Evolutionary conservation across 2,888 invertebrate genomes (phyloP).

Genomic region (Yponomeuta cagnagella): DNA sequence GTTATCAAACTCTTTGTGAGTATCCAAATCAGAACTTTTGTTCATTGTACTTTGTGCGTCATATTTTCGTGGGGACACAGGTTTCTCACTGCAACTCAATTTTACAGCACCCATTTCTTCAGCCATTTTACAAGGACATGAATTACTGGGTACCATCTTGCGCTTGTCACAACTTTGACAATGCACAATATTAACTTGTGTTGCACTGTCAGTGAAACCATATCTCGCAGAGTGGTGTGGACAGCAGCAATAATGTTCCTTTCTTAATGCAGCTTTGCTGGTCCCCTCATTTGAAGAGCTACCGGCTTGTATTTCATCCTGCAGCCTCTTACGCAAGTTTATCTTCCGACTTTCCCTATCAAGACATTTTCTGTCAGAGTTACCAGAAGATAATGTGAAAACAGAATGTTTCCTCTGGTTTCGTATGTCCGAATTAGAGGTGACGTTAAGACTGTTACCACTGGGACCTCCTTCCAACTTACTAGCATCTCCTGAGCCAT

Average conservation of each 20-base stretch:
- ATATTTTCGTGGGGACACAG: not conserved
- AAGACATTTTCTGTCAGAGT: slow-evolving; percentile 29
- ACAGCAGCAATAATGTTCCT: slow-evolving; percentile 45
- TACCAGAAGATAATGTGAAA: slow-evolving; percentile 60
- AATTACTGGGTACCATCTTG: not conserved
- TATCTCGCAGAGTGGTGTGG: slow-evolving; percentile 32
- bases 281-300: slow-evolving; percentile 31
- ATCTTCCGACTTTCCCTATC: slow-evolving; percentile 36
- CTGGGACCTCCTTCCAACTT: slow-evolving; percentile 52
- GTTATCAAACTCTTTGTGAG: slow-evolving; percentile 24
- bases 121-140: slow-evolving; percentile 4
- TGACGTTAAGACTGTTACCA: slow-evolving; percentile 32
- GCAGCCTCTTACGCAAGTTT: slow-evolving; percentile 40
- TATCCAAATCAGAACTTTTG: slow-evolving; percentile 43
- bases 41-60: slow-evolving; percentile 15
- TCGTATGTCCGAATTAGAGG: slow-evolving; percentile 31
- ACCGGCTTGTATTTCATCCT: slow-evolving; percentile 33
- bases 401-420: slow-evolving; percentile 62
- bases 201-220: slow-evolving; percentile 47
- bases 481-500: slow-evolving; percentile 68
- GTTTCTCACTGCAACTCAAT: not conserved
- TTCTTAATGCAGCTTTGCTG: slow-evolving; percentile 26
- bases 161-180: not conserved
- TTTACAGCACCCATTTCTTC: not conserved
- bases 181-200: slow-evolving; percentile 43